Percentiles rank a stretch among this genome's conserved stretches.
These are phyloP conservation scores for Diachrysia chrysitis DNA, from an alignment of 2,888 invertebrate genomes.

Conservation along the genomic window DNA sequence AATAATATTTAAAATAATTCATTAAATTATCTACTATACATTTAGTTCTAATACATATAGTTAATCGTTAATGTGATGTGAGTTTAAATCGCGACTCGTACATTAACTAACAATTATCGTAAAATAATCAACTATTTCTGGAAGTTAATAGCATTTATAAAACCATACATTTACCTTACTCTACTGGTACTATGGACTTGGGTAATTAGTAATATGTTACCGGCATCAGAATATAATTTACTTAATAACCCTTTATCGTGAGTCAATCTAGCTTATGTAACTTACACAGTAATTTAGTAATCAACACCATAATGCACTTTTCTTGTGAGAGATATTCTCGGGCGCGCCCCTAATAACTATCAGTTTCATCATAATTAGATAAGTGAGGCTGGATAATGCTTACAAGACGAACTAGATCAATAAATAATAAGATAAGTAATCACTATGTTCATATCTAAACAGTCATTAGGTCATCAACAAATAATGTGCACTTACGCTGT, in stretches of 20 bases:
- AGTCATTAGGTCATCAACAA: neutral
- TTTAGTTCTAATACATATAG: too few species aligned
- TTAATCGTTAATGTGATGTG: too few species aligned
- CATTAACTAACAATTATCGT: too few species aligned
- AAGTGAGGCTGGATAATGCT: neutral
- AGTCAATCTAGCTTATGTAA: neutral
- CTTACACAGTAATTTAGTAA: neutral
- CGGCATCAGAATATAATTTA: neutral
- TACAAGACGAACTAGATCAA: neutral
- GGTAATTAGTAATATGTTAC: neutral
- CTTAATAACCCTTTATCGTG: neutral
- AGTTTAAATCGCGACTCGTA: too few species aligned
- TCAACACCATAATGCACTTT: neutral
- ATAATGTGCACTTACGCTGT: neutral
- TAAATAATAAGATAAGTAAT: neutral
- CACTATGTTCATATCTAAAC: neutral
- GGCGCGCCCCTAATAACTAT: neutral
- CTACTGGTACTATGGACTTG: neutral
- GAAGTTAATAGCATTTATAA: too few species aligned
- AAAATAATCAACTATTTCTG: too few species aligned
- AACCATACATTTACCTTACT: neutral
- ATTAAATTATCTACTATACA: too few species aligned
- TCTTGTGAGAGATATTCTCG: neutral
- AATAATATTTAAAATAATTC: too few species aligned
- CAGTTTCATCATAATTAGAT: neutral